These are phyloP conservation scores for Malurus leucopterus DNA, from an alignment of 2,797 vertebrate species.

Conservation along the genomic window DNA sequence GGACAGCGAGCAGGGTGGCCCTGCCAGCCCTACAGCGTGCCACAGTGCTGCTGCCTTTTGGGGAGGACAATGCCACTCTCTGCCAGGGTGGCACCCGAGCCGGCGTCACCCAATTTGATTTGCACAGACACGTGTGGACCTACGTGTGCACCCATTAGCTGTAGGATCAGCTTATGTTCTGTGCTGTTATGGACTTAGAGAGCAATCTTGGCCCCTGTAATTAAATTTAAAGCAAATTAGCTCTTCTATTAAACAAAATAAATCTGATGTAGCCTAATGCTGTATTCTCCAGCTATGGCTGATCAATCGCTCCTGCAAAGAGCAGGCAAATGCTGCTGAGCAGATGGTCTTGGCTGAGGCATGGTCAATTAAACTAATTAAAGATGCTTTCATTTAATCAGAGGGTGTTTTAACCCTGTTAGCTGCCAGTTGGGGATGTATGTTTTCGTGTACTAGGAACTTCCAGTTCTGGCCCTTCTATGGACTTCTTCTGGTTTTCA, in stretches of 20 bases:
- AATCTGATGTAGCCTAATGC: conserved; percentile 63
- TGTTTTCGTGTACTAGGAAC: not conserved
- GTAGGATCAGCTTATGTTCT: conserved; percentile 30
- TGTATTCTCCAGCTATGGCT: conserved; percentile 55
- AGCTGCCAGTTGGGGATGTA: conserved; percentile 43
- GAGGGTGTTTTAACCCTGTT: conserved; percentile 68
- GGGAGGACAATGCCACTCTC: not conserved
- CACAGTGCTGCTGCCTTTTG: not conserved
- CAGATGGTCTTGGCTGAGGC: conserved; percentile 62
- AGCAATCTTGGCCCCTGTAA: conserved; percentile 57
- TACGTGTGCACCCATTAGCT: not conserved
- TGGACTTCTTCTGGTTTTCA: not conserved
- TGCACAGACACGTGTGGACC: not conserved
- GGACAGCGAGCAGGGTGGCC: fast-evolving
- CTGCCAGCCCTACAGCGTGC: not conserved
- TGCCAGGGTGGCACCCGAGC: not conserved
- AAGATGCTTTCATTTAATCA: conserved; percentile 67
- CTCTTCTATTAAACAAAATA: conserved; percentile 65
- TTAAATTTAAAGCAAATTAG: conserved; percentile 69
- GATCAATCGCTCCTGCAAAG: conserved; percentile 60
- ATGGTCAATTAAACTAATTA: conserved; percentile 66
- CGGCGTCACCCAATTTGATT: not conserved
- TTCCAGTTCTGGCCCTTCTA: not conserved
- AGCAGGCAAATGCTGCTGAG: conserved; percentile 50
- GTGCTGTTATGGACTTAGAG: conserved; percentile 48